Percentiles rank a stretch among this genome's conserved stretches.
These are phyloP conservation scores for Zophobas atratus DNA, from an alignment of 1,140 invertebrate genomes.

Conservation along the genomic window DNA sequence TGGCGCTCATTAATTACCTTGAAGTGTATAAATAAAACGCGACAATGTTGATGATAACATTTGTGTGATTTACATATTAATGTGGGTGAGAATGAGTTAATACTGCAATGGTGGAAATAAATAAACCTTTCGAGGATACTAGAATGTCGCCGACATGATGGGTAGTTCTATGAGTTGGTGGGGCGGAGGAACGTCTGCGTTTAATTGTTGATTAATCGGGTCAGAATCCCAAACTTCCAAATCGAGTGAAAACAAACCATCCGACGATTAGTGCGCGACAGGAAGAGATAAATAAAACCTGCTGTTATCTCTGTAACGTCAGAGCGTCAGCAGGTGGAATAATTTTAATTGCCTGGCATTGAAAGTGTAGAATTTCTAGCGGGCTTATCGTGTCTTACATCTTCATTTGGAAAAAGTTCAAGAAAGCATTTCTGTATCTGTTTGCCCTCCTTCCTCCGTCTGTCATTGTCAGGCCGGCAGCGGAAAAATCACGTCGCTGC, in stretches of 20 bases:
- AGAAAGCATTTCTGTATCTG: conserved; percentile 33
- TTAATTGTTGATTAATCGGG: no score
- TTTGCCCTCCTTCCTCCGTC: conserved; percentile 15
- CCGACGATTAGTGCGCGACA: no score
- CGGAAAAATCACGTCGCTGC: conserved; percentile 56
- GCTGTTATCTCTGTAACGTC: no score
- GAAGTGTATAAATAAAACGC: background rate
- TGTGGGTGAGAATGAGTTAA: conserved; percentile 22
- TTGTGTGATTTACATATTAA: conserved; percentile 33
- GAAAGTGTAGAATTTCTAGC: background rate
- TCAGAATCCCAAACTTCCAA: no score
- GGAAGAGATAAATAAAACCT: no score
- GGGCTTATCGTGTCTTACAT: conserved; percentile 18
- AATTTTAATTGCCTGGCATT: background rate
- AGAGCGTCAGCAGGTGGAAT: no score
- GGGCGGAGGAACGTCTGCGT: no score
- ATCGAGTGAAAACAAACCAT: no score
- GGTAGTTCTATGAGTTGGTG: no score
- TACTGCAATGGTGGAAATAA: background rate
- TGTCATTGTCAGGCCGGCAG: conserved; percentile 31
- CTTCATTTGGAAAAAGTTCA: conserved; percentile 26
- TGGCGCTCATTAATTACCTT: conserved; percentile 30
- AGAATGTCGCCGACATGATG: no score
- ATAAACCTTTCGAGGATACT: no score
- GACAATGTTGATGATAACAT: conserved; percentile 5